Evolutionary conservation across 2,797 vertebrate species (phyloP).

Genomic region (Etheostoma perlongum): DNA sequence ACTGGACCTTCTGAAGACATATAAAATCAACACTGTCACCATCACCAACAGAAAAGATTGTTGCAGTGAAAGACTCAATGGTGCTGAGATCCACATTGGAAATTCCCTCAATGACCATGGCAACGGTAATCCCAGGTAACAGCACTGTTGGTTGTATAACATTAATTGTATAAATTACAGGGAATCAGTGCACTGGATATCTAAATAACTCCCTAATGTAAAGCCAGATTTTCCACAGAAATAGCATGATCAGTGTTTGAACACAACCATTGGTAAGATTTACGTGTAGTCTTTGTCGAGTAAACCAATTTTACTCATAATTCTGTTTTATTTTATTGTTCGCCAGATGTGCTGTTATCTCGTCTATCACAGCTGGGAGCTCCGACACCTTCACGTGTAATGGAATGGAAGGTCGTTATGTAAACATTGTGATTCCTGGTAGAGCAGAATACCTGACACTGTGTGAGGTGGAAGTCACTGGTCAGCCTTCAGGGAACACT

Average conservation of each 20-base stretch:
- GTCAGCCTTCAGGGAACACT: not conserved
- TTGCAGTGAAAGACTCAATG: not conserved
- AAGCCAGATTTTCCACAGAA: not conserved
- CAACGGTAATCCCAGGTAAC: slow-evolving; percentile 4
- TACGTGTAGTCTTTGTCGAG: no score
- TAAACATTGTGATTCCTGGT: slow-evolving; percentile 32
- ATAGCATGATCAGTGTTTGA: not conserved
- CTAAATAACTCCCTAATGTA: no score
- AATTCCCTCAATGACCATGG: not conserved
- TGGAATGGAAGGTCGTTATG: slow-evolving; percentile 24
- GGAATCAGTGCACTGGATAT: not conserved
- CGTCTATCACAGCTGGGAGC: not conserved
- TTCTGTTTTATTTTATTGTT: not conserved
- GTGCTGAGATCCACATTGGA: slow-evolving; percentile 23
- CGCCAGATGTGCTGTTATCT: slow-evolving; percentile 32
- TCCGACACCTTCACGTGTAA: slow-evolving; percentile 32
- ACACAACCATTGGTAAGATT: no score
- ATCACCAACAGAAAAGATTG: slow-evolving; percentile 37
- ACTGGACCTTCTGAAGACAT: not conserved
- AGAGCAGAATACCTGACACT: slow-evolving; percentile 1
- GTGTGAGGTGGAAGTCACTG: slow-evolving; percentile 33
- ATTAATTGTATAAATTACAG: not conserved
- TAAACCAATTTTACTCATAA: not conserved
- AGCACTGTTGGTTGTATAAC: not conserved
- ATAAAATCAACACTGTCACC: slow-evolving; percentile 31